phyloP scores from a whole-genome alignment of 2,888 invertebrate genomes.

The Macrosiphum euphorbiae region DNA sequence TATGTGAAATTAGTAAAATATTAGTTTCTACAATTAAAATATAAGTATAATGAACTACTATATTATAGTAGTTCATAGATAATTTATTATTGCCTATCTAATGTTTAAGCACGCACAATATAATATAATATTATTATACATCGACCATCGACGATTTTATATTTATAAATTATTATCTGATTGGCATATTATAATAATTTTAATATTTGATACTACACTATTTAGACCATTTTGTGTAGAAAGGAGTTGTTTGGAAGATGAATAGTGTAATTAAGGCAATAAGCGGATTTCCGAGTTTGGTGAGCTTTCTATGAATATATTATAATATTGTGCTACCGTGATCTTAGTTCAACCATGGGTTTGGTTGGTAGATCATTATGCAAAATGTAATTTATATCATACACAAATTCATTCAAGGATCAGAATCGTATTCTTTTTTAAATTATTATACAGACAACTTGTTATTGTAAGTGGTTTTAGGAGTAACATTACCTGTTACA shows the following conservation, averaged over 20 bases:
- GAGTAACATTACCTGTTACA: background rate
- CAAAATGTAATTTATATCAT: background rate
- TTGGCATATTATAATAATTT: background rate
- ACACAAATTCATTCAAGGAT: background rate
- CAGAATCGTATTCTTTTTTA: background rate
- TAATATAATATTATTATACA: no score
- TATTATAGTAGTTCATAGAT: no score
- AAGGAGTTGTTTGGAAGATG: conserved; percentile 14
- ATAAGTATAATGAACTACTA: no score
- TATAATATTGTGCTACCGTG: background rate
- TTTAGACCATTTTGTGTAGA: background rate
- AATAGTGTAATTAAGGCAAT: conserved; percentile 8
- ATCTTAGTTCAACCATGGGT: background rate
- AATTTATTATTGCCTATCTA: no score
- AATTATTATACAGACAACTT: background rate
- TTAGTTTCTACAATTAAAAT: background rate
- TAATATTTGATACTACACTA: background rate
- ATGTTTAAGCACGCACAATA: no score
- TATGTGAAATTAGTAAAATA: background rate
- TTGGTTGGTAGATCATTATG: background rate
- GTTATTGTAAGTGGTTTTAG: background rate
- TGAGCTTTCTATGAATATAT: conserved; percentile 26
- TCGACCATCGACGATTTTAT: background rate
- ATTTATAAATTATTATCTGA: background rate
- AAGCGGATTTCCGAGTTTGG: conserved; percentile 14